Conservation (phyloP, 2,113 vertebrate genomes). For the Riparia riparia region DNA sequence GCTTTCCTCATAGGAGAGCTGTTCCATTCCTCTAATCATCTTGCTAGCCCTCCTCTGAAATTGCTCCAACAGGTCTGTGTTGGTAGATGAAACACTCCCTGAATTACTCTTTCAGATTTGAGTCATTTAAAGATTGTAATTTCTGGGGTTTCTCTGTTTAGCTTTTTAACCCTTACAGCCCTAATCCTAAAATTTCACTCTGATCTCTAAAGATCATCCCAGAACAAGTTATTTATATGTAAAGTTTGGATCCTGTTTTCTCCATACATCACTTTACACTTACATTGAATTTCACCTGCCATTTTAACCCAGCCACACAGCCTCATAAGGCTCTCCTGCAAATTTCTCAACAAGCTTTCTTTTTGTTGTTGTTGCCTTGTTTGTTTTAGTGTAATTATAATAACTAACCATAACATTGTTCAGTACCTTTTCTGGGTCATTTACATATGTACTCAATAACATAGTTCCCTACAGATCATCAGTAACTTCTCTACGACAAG, state of each 20-base stretch:
- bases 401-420: not conserved
- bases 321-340: not conserved
- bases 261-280: not conserved
- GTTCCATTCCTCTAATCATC: not conserved
- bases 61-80: not conserved
- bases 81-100: not conserved
- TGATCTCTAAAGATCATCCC: not conserved
- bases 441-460: not conserved
- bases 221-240: not conserved
- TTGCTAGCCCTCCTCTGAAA: not conserved
- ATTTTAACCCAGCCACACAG: not conserved
- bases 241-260: not conserved
- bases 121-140: not conserved
- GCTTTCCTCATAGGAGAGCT: not conserved
- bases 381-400: not conserved
- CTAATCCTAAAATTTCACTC: not conserved
- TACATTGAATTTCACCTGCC: not conserved
- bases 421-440: not conserved
- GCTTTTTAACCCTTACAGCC: not conserved
- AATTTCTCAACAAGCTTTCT: not conserved
- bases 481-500: not conserved
- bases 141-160: not conserved
- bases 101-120: not conserved
- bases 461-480: not conserved
- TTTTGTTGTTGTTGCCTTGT: not conserved